Base-by-base conservation (phyloP, 2,797 vertebrate genomes). In the Dermochelys coriacea region DNA sequence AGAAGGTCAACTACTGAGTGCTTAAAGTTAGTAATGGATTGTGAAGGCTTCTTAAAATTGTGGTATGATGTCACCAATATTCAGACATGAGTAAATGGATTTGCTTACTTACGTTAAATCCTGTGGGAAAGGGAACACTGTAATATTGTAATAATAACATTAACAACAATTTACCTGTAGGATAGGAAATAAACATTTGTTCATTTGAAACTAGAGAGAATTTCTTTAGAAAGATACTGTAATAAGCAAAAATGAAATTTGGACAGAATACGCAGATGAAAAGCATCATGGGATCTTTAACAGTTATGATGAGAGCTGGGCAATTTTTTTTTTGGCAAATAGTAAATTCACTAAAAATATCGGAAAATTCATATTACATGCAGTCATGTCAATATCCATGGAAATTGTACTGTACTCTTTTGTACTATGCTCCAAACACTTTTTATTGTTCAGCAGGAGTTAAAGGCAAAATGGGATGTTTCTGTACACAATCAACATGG, bases 211-310 rank as follows among this genome's bases (percentile, higher is more conserved):
- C 45, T 31, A 74, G 34, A 82, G 79, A 51, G 75, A 93, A 87
- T 41, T 57, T 9, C 0, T 0, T n/a, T 37, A 68, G n/a, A n/a
- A 37, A 41, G 19, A 37, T n/a, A 71, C 64, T 23, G n/a, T 71
- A 41, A 11, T n/a, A 37, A 71, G n/a, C 61, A 68, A n/a, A 64
- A 64, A 64, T 64, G 1, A 84, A 27, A 19, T 91, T 83, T 86
- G 89, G 41, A 59, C 91, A 87, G n/a, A 79, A 34, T 5, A 23
- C 4, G 1, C 61, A 59, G 74, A 11, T 84, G 82, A 88, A 92
- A 75, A 91, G 87, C 88, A 91, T 95, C 90, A 88, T 88, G 64
- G 51, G 34, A 31, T 87, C 34, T 90, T 95, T 86, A 5, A 41
- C 19, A 37, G 10, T 71, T 5, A 41, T 41, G 57, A 92, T 29